phyloP scores from a whole-genome alignment of 1,140 invertebrate species.

The Drosophila virilis region DNA sequence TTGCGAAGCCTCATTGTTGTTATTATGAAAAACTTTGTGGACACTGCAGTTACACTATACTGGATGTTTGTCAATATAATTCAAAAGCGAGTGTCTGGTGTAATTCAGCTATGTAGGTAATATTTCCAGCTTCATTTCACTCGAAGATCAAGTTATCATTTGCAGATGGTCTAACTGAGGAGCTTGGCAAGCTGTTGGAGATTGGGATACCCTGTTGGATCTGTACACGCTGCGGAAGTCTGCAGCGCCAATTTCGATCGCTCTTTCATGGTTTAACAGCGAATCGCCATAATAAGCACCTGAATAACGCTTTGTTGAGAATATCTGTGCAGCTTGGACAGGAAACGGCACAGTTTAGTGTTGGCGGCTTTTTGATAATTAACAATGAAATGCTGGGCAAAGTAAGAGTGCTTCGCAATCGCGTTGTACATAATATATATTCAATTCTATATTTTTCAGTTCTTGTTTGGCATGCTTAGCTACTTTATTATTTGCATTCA shows the following conservation, averaged over 20 bases:
- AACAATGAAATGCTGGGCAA: constrained; percentile 35
- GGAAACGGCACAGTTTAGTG: constrained; percentile 19
- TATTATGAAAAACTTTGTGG: constrained; percentile 31
- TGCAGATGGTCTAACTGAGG: neutral
- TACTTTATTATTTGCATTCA: constrained; percentile 36
- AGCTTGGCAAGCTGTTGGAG: constrained; percentile 26
- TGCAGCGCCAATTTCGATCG: constrained; percentile 32
- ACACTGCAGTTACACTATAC: constrained; percentile 23
- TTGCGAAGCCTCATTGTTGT: constrained; percentile 8
- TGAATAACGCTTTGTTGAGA: constrained; percentile 16
- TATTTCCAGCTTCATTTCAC: neutral
- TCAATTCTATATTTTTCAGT: constrained; percentile 2
- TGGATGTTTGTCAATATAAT: constrained; percentile 30
- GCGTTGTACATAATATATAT: no score
- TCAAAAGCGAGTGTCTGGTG: neutral
- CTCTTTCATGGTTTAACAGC: constrained; percentile 14
- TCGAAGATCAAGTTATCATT: no score
- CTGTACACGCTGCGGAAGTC: constrained; percentile 25
- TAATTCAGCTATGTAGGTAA: constrained; percentile 22
- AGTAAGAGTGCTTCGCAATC: neutral
- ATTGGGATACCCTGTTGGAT: constrained; percentile 33
- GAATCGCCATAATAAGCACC: constrained; percentile 17
- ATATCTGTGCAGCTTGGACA: constrained; percentile 34
- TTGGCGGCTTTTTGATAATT: constrained; percentile 23
- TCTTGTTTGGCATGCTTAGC: constrained; percentile 25